phyloP scores from a whole-genome alignment of 2,888 invertebrate genomes.

The Orgyia antiqua region DNA sequence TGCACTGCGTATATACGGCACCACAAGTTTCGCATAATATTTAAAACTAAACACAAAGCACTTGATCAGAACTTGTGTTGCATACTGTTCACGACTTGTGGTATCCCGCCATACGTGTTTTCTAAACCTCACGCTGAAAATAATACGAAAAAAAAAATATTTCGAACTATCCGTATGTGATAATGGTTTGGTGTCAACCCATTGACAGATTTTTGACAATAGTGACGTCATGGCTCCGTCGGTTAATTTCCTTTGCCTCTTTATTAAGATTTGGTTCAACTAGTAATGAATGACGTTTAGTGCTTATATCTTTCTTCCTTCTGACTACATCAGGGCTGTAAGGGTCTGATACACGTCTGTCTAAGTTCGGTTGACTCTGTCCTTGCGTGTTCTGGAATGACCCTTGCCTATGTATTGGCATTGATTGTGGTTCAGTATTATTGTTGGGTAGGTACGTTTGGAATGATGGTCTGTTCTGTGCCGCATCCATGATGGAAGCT shows the following conservation, averaged over 20 bases:
- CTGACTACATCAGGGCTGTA: constrained; percentile 60
- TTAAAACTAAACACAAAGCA: background rate
- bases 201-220: constrained; percentile 64
- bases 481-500: constrained; percentile 84
- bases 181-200: constrained; percentile 52
- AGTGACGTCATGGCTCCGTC: constrained; percentile 61
- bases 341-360: constrained; percentile 63
- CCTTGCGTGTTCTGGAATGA: constrained; percentile 42
- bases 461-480: constrained; percentile 79
- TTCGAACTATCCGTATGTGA: constrained; percentile 11
- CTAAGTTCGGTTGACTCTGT: constrained; percentile 34
- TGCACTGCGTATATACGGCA: constrained; percentile 37
- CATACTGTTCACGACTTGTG: constrained; percentile 11
- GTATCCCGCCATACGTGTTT: constrained; percentile 9
- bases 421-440: constrained; percentile 41
- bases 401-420: constrained; percentile 47
- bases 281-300: constrained; percentile 65
- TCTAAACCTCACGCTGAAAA: constrained; percentile 16
- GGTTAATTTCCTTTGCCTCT: constrained; percentile 57
- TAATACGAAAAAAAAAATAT: constrained; percentile 17
- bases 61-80: constrained; percentile 7
- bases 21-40: constrained; percentile 16
- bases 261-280: constrained; percentile 59
- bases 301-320: constrained; percentile 59
- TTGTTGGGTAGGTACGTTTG: constrained; percentile 67